Percentiles rank a stretch among this genome's conserved stretches.
These are phyloP conservation scores for Callimorpha dominula DNA, from an alignment of 2,888 invertebrate species.

Conservation along the genomic window DNA sequence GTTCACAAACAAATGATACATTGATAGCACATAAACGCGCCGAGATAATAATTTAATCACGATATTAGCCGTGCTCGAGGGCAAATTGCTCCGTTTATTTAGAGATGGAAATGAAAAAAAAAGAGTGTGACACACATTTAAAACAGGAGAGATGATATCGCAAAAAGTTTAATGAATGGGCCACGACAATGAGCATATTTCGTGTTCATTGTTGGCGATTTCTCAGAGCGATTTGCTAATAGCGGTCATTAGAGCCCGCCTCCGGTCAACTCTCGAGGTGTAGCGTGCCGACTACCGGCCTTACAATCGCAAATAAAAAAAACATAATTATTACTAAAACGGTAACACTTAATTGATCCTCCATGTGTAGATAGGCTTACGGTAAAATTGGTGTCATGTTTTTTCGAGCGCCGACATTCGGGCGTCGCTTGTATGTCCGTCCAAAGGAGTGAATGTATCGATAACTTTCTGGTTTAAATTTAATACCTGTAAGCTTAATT, in stretches of 20 bases:
- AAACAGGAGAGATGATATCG: slow-evolving; percentile 72
- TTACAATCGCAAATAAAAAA: slow-evolving; percentile 69
- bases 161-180: slow-evolving; percentile 80
- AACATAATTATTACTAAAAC: slow-evolving; percentile 82
- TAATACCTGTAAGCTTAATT: slow-evolving; percentile 55
- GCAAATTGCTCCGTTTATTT: slow-evolving; percentile 74
- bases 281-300: slow-evolving; percentile 78
- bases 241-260: slow-evolving; percentile 77
- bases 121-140: slow-evolving; percentile 77
- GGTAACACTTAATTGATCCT: slow-evolving; percentile 80
- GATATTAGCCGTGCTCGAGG: slow-evolving; percentile 69
- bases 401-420: slow-evolving; percentile 64
- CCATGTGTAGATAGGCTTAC: slow-evolving; percentile 69
- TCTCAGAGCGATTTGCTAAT: slow-evolving; percentile 82
- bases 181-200: slow-evolving; percentile 77
- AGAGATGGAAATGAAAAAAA: slow-evolving; percentile 63
- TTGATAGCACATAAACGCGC: slow-evolving; percentile 68
- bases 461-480: slow-evolving; percentile 60
- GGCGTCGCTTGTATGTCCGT: slow-evolving; percentile 52
- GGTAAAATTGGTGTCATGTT: slow-evolving; percentile 71
- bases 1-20: slow-evolving; percentile 71
- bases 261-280: slow-evolving; percentile 63
- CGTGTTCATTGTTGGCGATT: slow-evolving; percentile 83
- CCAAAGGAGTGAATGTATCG: slow-evolving; percentile 58
- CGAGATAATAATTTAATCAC: slow-evolving; percentile 79